Evolutionary conservation across 2,113 vertebrate genomes (phyloP), one percentile per base, ranked within the genome.

Genomic region (Scomber colias): DNA sequence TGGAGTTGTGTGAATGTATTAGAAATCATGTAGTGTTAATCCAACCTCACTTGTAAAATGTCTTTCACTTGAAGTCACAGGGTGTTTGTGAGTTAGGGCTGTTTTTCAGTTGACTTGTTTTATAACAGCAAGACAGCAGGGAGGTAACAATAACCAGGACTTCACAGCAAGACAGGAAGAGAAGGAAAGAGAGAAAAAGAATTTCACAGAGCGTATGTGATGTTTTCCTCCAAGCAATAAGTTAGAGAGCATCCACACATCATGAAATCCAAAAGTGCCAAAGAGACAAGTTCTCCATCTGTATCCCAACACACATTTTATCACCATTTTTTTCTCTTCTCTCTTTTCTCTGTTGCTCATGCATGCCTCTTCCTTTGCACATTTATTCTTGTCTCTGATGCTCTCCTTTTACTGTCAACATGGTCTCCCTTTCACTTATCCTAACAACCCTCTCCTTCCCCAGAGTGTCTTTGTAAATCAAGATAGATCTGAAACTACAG

Each of bases 201-300:
- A 73, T 75, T 77, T 81, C 64, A 77, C 76, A 4, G 7, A 84
- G 83, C 70, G 49, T 86, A 71, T 89, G 79, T 77, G 81, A 90
- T 87, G 77, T 87, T 82, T 83, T 86, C 87, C 87, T 89, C 82
- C 85, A 54, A 88, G 88, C 88, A 65, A 84, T 85, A 75, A 91
- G 85, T 86, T 82, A 66, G 80, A 88, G 72, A 83, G 81, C 85
- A 76, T 75, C 80, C 84, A 79, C 88, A 90, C 84, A 81, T 91
- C 89, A 87, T 87, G 86, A 90, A 90, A 87, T 74, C 82, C 65
- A 30, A 85, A 90, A 89, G 84, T 88, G 86, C 89, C 60, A 82
- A 67, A 73, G 72, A 91, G 81, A 79, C 82, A 92, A 90, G 35
- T 88, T 90, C 76, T 72, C 89, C 83, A 88, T 92, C 91, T 92